phyloP scores from a whole-genome alignment of 1,140 invertebrate genomes.

The Colletes latitarsis region DNA sequence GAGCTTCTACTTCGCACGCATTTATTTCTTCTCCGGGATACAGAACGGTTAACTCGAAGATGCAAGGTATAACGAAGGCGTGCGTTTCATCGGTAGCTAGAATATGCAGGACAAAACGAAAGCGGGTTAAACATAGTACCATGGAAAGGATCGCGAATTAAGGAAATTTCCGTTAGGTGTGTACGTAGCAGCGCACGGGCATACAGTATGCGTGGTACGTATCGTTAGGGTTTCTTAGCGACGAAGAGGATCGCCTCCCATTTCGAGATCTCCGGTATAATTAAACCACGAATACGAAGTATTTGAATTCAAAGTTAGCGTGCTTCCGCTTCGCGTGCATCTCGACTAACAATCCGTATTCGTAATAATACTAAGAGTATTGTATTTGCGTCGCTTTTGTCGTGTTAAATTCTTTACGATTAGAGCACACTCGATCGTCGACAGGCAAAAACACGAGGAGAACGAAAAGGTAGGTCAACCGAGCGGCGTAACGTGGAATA shows the following conservation, averaged over 20 bases:
- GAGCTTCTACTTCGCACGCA: too few relatives aligned
- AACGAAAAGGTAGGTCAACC: neutral
- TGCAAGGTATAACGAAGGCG: neutral
- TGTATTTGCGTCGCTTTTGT: neutral
- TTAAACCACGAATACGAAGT: too few relatives aligned
- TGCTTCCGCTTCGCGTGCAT: too few relatives aligned
- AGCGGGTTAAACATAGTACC: conserved; percentile 17
- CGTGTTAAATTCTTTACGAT: neutral
- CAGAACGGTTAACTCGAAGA: neutral
- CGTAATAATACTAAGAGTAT: too few relatives aligned
- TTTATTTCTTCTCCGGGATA: too few relatives aligned
- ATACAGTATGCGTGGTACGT: neutral
- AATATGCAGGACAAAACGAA: conserved; percentile 14
- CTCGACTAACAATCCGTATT: too few relatives aligned
- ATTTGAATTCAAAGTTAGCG: too few relatives aligned
- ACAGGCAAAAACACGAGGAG: neutral
- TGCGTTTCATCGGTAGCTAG: neutral
- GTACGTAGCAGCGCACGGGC: neutral
- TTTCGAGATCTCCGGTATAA: too few relatives aligned
- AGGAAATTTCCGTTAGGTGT: conserved; percentile 30
- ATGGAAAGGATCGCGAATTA: conserved; percentile 25
- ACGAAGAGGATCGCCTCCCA: too few relatives aligned
- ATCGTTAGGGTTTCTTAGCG: neutral
- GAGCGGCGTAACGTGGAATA: neutral
- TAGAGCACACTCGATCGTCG: neutral